Conservation (phyloP, 1,140 invertebrate species). For the Drosophila mauritiana region DNA sequence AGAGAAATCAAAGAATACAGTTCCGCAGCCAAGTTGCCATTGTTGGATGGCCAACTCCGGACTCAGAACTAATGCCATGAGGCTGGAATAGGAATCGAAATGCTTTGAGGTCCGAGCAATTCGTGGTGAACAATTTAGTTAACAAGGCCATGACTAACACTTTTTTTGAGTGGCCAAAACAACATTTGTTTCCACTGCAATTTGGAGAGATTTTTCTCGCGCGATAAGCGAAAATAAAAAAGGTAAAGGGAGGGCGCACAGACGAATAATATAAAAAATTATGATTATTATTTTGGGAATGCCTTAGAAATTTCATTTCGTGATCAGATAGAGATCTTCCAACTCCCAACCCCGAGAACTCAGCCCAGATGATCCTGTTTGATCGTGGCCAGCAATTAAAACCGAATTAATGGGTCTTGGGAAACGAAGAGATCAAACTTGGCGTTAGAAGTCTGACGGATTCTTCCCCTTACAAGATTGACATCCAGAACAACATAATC, state of each 20-base stretch:
- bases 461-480: constrained; percentile 29
- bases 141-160: constrained; percentile 83
- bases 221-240: constrained; percentile 65
- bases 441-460: constrained; percentile 24
- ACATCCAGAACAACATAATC: constrained; percentile 20
- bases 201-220: constrained; percentile 75
- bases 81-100: constrained; percentile 21
- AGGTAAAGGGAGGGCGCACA: constrained; percentile 8
- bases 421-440: constrained; percentile 27
- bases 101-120: constrained; percentile 36
- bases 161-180: constrained; percentile 70
- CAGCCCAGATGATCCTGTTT: constrained; percentile 35
- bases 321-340: constrained; percentile 29
- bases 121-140: constrained; percentile 82
- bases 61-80: constrained; percentile 41
- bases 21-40: constrained; percentile 48
- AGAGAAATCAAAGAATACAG: constrained; percentile 56
- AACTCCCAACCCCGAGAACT: constrained; percentile 1
- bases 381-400: constrained; percentile 64
- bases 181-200: constrained; percentile 62
- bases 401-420: constrained; percentile 64
- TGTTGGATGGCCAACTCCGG: constrained; percentile 19
- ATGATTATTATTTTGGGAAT: constrained; percentile 43
- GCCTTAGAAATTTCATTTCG: constrained; percentile 19
- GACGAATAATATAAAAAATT: constrained; percentile 40